phyloP scores from a whole-genome alignment of 1,140 invertebrate species.

The Rhyacophila brunnea region DNA sequence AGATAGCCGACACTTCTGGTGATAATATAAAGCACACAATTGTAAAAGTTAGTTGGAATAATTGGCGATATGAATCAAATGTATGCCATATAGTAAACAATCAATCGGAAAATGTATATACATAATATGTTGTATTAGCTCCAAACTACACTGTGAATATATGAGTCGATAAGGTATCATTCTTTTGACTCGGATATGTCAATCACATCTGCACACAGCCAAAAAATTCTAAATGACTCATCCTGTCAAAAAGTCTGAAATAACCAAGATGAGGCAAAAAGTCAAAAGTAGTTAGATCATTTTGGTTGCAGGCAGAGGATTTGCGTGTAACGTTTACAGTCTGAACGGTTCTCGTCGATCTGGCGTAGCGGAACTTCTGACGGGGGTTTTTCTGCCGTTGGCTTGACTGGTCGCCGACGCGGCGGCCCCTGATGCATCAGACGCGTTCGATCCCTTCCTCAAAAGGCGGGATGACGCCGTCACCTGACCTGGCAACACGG shows the following conservation, averaged over 20 bases:
- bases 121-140: no score
- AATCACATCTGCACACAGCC: neutral
- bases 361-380: slow-evolving; percentile 43
- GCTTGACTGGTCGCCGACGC: slow-evolving; percentile 42
- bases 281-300: neutral
- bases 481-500: slow-evolving; percentile 60
- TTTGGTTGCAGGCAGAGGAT: neutral
- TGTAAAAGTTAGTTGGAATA: no score
- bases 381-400: slow-evolving; percentile 44
- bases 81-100: no score
- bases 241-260: neutral
- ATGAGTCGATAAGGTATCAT: no score
- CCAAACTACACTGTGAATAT: no score
- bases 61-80: no score
- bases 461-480: slow-evolving; percentile 63
- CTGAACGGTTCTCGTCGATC: slow-evolving; percentile 55
- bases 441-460: slow-evolving; percentile 65
- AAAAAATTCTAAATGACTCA: neutral
- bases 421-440: slow-evolving; percentile 61
- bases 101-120: no score
- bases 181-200: neutral
- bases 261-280: neutral
- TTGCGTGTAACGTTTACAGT: slow-evolving; percentile 33
- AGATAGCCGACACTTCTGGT: no score
- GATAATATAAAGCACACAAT: no score